Evolutionary conservation across 2,888 invertebrate genomes (phyloP).

Genomic region (Pyrocoelia pectoralis): DNA sequence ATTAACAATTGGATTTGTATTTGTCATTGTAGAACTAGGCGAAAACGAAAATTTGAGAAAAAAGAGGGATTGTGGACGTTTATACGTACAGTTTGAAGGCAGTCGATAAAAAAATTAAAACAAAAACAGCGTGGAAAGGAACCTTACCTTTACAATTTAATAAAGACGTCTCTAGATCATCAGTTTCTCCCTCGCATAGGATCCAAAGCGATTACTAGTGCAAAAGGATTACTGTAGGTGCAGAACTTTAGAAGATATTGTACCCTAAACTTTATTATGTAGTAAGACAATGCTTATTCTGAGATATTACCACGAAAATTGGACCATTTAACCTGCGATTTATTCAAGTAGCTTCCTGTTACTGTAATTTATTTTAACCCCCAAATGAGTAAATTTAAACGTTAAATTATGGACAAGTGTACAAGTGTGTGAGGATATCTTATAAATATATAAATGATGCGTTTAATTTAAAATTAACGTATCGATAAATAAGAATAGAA

Average conservation of each 20-base stretch:
- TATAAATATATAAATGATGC: neutral
- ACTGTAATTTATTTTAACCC: constrained; percentile 21
- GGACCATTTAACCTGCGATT: constrained; percentile 49
- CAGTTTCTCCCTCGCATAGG: constrained; percentile 41
- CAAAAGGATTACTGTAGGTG: constrained; percentile 43
- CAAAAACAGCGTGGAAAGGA: too few species aligned
- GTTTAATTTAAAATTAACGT: neutral
- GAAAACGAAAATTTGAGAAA: too few species aligned
- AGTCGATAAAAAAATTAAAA: neutral
- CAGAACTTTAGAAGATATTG: constrained; percentile 36
- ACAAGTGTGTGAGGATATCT: neutral
- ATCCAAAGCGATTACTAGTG: constrained; percentile 45
- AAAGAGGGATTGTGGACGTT: too few species aligned
- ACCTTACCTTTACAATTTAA: constrained; percentile 43
- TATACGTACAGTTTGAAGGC: too few species aligned
- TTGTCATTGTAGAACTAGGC: too few species aligned
- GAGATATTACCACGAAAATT: constrained; percentile 48
- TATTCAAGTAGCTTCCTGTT: constrained; percentile 43
- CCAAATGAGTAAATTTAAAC: constrained; percentile 8
- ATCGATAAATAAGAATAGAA: constrained; percentile 14
- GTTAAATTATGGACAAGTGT: neutral
- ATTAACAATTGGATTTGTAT: too few species aligned
- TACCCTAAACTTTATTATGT: constrained; percentile 44
- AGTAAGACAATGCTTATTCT: constrained; percentile 44
- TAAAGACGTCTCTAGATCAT: constrained; percentile 47